Conservation (phyloP, 2,797 vertebrate genomes). For the Crenuchus spilurus region DNA sequence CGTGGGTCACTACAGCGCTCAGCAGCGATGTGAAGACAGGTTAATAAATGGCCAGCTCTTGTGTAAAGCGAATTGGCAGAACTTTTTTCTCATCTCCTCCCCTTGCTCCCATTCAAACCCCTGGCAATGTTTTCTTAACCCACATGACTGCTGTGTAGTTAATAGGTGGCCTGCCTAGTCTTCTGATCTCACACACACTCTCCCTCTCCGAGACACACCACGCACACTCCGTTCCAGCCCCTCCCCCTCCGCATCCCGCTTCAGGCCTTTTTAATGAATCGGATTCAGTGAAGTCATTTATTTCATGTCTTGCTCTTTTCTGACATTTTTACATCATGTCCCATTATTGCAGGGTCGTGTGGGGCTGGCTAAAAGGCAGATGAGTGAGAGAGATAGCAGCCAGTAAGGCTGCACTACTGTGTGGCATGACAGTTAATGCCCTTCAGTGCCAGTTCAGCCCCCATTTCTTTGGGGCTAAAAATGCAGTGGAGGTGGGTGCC, state of each 20-base stretch:
- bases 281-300: constrained; percentile 42
- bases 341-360: constrained; percentile 46
- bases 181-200: constrained; percentile 63
- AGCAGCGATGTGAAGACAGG: constrained; percentile 74
- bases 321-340: constrained; percentile 56
- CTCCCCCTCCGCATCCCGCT: background rate
- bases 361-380: constrained; percentile 59
- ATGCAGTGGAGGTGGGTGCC: constrained; percentile 59
- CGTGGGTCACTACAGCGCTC: constrained; percentile 68
- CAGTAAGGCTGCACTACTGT: constrained; percentile 51
- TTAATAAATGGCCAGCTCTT: constrained; percentile 87
- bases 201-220: background rate
- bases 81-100: constrained; percentile 50
- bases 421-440: constrained; percentile 66
- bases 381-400: constrained; percentile 64
- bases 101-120: constrained; percentile 70
- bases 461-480: constrained; percentile 67
- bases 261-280: constrained; percentile 27
- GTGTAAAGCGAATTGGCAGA: constrained; percentile 77
- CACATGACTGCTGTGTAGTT: constrained; percentile 72
- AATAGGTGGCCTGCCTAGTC: constrained; percentile 70
- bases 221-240: background rate
- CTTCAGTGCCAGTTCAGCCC: constrained; percentile 67
- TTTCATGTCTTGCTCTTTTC: constrained; percentile 50
- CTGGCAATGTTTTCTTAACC: constrained; percentile 71